These are phyloP conservation scores for Gallinago nigripennis DNA, from an alignment of 2,797 vertebrate species.

Conservation along the genomic window DNA sequence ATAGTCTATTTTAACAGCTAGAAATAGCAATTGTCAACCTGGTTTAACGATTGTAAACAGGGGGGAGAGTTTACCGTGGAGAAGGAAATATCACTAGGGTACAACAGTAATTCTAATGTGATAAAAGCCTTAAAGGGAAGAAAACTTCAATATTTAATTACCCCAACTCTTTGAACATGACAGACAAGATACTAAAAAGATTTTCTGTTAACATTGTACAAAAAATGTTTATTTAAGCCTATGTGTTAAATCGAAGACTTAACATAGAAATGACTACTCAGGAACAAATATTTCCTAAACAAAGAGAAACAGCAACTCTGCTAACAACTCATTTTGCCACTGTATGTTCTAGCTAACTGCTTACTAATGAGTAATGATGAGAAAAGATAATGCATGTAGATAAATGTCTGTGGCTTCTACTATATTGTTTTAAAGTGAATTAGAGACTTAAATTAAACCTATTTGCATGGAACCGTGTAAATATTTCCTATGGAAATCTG, in stretches of 20 bases:
- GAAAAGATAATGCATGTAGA: neutral
- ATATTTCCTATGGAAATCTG: conserved; percentile 3
- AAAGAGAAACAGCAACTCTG: neutral
- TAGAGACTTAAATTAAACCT: neutral
- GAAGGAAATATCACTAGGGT: neutral
- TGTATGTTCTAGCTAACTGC: neutral
- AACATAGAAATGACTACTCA: neutral
- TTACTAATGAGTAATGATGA: neutral
- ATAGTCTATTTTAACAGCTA: neutral
- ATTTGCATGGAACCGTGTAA: neutral
- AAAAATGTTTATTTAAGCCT: neutral
- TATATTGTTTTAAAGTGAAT: neutral
- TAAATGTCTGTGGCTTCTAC: neutral
- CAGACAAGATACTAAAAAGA: neutral
- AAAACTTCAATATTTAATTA: neutral
- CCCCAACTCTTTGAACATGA: neutral
- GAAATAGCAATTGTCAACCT: neutral
- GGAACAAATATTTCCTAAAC: neutral
- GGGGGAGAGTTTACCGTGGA: neutral
- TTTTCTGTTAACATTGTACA: neutral
- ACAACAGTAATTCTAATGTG: neutral
- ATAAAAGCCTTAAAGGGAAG: neutral
- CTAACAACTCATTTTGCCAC: neutral
- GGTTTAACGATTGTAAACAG: neutral
- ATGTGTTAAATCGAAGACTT: neutral